Evolutionary conservation across 2,797 vertebrate genomes (phyloP).

Genomic region (Malurus splendens): DNA sequence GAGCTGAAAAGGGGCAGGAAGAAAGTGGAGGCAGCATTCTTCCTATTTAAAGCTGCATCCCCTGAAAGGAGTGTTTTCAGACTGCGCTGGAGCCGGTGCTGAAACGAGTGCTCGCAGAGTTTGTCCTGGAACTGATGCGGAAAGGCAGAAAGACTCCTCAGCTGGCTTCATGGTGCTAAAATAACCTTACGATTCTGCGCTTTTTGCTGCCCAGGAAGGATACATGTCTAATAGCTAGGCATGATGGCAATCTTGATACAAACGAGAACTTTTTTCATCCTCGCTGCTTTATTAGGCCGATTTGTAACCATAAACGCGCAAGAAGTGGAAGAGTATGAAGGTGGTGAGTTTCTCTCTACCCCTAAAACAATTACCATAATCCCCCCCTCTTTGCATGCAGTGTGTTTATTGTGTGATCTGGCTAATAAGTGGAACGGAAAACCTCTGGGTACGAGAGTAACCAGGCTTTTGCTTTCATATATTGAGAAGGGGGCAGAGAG

Average conservation of each 20-base stretch:
- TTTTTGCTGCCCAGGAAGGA: constrained; percentile 54
- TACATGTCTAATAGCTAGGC: constrained; percentile 70
- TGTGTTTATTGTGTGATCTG: background rate
- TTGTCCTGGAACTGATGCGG: constrained; percentile 82
- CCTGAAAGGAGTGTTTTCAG: constrained; percentile 80
- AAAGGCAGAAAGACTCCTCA: constrained; percentile 70
- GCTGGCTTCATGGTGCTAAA: constrained; percentile 74
- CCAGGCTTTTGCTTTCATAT: background rate
- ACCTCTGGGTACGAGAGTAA: too few species aligned
- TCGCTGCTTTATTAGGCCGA: constrained; percentile 71
- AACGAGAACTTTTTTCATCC: constrained; percentile 70
- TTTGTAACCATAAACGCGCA: constrained; percentile 67
- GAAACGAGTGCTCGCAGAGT: constrained; percentile 65
- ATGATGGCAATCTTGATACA: constrained; percentile 71
- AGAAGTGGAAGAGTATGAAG: constrained; percentile 71
- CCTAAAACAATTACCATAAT: accelerated
- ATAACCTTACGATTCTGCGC: constrained; percentile 50
- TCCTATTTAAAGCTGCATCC: constrained; percentile 96
- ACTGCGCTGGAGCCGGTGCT: constrained; percentile 86
- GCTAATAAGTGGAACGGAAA: background rate
- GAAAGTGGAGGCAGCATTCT: constrained; percentile 94
- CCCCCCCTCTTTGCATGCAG: background rate
- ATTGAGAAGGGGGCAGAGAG: background rate
- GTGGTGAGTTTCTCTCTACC: constrained; percentile 63
- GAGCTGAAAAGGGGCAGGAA: constrained; percentile 81